phyloP scores from a whole-genome alignment of 1,140 invertebrate genomes.

The Megathymus violae region DNA sequence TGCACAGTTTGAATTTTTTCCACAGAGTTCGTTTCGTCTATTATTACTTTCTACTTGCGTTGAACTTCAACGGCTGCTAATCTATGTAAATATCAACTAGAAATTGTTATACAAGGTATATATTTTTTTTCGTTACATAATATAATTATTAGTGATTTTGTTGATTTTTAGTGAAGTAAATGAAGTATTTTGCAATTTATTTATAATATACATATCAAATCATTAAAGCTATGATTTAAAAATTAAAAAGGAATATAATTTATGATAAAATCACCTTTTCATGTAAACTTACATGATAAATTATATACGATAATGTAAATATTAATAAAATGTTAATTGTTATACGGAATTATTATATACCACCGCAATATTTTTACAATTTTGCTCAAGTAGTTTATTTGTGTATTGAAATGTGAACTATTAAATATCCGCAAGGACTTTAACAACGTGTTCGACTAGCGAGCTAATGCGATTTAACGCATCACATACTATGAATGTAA shows the following conservation, averaged over 20 bases:
- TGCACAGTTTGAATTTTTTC: conserved; percentile 39
- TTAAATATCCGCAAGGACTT: background rate
- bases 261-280: no score
- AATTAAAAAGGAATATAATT: no score
- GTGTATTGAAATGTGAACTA: background rate
- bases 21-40: conserved; percentile 14
- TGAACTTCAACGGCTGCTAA: background rate
- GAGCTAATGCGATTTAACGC: conserved; percentile 59
- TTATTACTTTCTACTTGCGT: conserved; percentile 14
- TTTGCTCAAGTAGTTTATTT: conserved; percentile 13
- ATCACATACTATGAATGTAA: conserved; percentile 39
- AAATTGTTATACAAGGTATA: no score
- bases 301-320: no score
- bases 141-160: no score
- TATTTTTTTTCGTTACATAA: no score
- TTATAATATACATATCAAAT: no score
- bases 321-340: no score
- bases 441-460: conserved; percentile 47
- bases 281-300: no score
- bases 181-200: no score
- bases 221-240: no score
- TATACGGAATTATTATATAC: background rate
- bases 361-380: conserved; percentile 1
- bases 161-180: no score
- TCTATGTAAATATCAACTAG: background rate